Conservation (phyloP, 1,140 invertebrate species). For the Batillaria attramentaria region DNA sequence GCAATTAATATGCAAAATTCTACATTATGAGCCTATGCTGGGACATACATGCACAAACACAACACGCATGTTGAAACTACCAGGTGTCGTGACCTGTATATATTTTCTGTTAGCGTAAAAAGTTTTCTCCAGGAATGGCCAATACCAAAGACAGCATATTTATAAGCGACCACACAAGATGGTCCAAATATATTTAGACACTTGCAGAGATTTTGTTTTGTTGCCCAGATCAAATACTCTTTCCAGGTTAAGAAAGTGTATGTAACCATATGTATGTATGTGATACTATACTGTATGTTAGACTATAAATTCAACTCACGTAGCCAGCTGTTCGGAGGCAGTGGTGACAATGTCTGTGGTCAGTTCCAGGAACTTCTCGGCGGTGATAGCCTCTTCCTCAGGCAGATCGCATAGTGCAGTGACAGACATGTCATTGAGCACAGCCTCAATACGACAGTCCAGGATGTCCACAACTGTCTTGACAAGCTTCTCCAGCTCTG, state of each 20-base stretch:
- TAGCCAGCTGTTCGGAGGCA: constrained; percentile 61
- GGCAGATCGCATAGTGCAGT: constrained; percentile 85
- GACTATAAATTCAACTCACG: too few relatives aligned
- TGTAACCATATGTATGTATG: not conserved
- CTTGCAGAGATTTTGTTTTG: not conserved
- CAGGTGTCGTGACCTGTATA: too few relatives aligned
- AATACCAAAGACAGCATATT: too few relatives aligned
- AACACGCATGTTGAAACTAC: too few relatives aligned
- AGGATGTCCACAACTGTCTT: constrained; percentile 88
- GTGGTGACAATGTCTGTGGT: constrained; percentile 72
- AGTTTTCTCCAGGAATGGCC: too few relatives aligned
- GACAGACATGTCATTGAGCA: constrained; percentile 88
- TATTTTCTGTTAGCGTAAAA: too few relatives aligned
- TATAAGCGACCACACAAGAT: too few relatives aligned
- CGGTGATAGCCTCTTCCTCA: constrained; percentile 84
- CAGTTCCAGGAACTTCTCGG: constrained; percentile 88
- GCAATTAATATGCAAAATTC: constrained; percentile 22
- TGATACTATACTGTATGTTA: not conserved
- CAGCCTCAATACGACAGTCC: constrained; percentile 89
- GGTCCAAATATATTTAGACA: too few relatives aligned
- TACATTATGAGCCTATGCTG: too few relatives aligned
- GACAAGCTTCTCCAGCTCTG: constrained; percentile 65
- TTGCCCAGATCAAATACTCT: not conserved
- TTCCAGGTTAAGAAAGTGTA: not conserved
- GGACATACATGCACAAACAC: too few relatives aligned